Base-by-base conservation (phyloP, 2,113 vertebrate species). In the Seriola aureovittata region DNA sequence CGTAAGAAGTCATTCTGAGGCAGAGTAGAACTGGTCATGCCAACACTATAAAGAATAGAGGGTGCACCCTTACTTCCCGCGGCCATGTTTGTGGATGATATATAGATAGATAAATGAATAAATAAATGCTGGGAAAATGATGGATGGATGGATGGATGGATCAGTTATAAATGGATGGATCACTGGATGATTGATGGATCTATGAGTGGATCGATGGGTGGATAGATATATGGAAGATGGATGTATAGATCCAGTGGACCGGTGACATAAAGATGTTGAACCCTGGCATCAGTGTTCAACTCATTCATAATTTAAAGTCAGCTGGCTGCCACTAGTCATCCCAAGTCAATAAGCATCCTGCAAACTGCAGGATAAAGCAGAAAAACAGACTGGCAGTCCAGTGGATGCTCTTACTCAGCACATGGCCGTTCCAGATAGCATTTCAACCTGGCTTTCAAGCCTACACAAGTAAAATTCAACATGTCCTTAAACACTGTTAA, bases 401-500 rank as follows among this genome's bases (percentile, higher is more conserved):
- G 60, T n/a, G 58, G 36, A 55, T 25, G 10, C 42, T 72, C n/a
- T 78, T 64, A 40, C 65, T 77, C 57, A 52, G n/a, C 72, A 81
- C n/a, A 85, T 4, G 13, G 12, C 13, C 32, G 25, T 4, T 75
- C 19, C 58, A 71, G 76, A 86, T 59, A 23, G 64, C 34, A 81
- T 89, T 85, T 81, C 84, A 85, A 36, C 65, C 78, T 85, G 78
- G 7, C 72, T 81, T 79, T 72, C 32, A 71, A 82, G 54, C 13
- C 19, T 38, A 62, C 71, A 44, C 71, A 86, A 91, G 87, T 81
- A 71, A 69, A 88, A 88, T 89, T 86, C 84, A 89, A 36, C 67
- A 77, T 87, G 91, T 85, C 84, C n/a, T 52, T 82, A 86, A 91
- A 87, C 59, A 78, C 63, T 52, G 74, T 75, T 83, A 68, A 85